These are phyloP conservation scores for Zosterops hypoxanthus DNA, from an alignment of 2,113 vertebrate genomes.

Conservation along the genomic window DNA sequence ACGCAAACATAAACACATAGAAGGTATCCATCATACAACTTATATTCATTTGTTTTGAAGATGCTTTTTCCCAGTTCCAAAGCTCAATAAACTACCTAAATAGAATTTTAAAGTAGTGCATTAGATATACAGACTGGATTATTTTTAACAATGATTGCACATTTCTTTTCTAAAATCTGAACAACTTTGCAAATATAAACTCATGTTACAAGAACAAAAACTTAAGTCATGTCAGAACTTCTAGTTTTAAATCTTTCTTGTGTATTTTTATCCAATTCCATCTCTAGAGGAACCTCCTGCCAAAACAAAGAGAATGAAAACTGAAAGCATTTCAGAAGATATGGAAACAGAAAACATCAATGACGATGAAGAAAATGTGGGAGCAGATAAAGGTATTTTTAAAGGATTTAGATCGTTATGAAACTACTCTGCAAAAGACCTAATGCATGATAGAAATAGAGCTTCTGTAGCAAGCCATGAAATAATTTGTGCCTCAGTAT, in stretches of 20 bases:
- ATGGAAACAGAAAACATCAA: neutral
- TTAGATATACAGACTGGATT: neutral
- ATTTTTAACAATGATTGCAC: neutral
- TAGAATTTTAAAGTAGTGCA: neutral
- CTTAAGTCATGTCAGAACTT: neutral
- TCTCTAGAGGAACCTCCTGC: slow-evolving; percentile 40
- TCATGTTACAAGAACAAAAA: neutral
- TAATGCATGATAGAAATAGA: neutral
- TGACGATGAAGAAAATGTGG: slow-evolving; percentile 16
- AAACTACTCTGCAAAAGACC: neutral
- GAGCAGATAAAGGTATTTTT: slow-evolving; percentile 56
- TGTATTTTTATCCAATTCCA: neutral
- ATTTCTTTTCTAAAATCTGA: neutral
- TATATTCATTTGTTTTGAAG: neutral
- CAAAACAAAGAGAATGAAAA: slow-evolving; percentile 62
- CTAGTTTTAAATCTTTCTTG: neutral
- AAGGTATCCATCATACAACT: slow-evolving; percentile 50
- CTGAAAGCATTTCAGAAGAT: neutral
- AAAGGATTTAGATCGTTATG: neutral
- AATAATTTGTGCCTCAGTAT: neutral
- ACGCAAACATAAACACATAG: slow-evolving; percentile 58
- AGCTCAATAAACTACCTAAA: neutral
- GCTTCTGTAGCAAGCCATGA: neutral
- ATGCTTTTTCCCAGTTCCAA: neutral
- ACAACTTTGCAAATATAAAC: neutral